Base-by-base conservation (phyloP, 2,888 invertebrate genomes). In the Drosophila parthenogenetica region DNA sequence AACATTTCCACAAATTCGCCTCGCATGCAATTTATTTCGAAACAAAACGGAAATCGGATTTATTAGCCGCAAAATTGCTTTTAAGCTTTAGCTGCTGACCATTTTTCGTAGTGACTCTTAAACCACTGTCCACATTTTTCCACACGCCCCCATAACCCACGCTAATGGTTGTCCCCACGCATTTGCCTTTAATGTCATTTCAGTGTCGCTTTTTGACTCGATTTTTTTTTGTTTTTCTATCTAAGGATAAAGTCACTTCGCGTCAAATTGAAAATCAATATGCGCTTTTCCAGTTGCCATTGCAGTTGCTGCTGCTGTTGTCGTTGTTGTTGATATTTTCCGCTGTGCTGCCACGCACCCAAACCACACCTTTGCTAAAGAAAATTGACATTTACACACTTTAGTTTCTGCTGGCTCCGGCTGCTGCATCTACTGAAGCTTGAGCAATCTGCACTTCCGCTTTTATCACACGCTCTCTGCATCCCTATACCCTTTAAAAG, bases 61-160 rank as follows among this genome's bases (percentile, higher is more conserved):
- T 90, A 91, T 90, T 90, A 90, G 90, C 91, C 90, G 81, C 90
- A 90, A 90, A 90, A 91, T 90, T 91, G 91, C 86, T 87, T 90
- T 90, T 87, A 88, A 86, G 89, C 85, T 68, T 83, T 67, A 50
- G 64, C 60, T 64, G 64, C 60, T 64, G 63, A 54, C 48, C 57
- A 55, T 55, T 57, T 79, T 77, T 77, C 77, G 66, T 87, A 85
- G 84, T 89, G 83, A 75, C 72, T 87, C 69, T 71, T 54, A 77
- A 79, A 77, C 74, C 54, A 16, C 54, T 48, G 61, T 40, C 17
- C 8, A 22, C 42, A 32, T 32, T 54, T 53, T 25, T 3, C 3
- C 49, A 14, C 37, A 16, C 19, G 0, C 35, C 11, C 35, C 35
- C 10, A 3, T 8, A 2, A 13, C 35, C 13, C 13, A 35, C 35